A percentile compares a stretch with the other conserved stretches of the same genome.
phyloP scores from a whole-genome alignment of 92 coral and sea anemone genomes.

The Paragorgia papillata region DNA sequence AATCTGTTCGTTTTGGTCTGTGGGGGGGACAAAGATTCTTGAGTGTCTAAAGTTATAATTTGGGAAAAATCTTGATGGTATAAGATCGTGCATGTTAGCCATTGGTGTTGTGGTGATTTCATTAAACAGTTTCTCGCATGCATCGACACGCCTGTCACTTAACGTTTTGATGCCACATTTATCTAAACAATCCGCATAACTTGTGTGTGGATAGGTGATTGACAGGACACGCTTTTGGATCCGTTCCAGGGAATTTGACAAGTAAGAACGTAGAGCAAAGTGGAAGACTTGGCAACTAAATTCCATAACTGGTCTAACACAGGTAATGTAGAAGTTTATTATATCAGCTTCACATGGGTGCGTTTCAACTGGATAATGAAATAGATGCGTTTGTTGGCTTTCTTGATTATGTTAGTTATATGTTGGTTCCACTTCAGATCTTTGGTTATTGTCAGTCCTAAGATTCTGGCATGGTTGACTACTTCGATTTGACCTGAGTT shows the following conservation, averaged over 20 bases:
- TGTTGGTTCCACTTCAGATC: slow-evolving; percentile 14
- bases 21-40: no score
- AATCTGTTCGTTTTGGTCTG: no score
- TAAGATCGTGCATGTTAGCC: no score
- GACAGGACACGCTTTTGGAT: background rate
- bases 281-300: slow-evolving; percentile 14
- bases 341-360: slow-evolving; percentile 9
- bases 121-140: background rate
- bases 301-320: slow-evolving; percentile 20
- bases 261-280: slow-evolving; percentile 1
- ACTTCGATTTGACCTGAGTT: background rate
- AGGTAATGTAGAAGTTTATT: background rate
- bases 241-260: background rate
- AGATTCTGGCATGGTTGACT: slow-evolving; percentile 1
- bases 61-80: no score
- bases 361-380: slow-evolving; percentile 9
- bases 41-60: no score
- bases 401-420: background rate
- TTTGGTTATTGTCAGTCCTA: background rate
- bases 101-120: no score
- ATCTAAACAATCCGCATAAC: background rate
- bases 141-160: background rate
- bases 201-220: background rate
- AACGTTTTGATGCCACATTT: background rate
- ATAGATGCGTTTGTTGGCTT: slow-evolving; percentile 16